phyloP scores from a whole-genome alignment of 2,888 invertebrate genomes.

The Glyphotaelius pellucidus region DNA sequence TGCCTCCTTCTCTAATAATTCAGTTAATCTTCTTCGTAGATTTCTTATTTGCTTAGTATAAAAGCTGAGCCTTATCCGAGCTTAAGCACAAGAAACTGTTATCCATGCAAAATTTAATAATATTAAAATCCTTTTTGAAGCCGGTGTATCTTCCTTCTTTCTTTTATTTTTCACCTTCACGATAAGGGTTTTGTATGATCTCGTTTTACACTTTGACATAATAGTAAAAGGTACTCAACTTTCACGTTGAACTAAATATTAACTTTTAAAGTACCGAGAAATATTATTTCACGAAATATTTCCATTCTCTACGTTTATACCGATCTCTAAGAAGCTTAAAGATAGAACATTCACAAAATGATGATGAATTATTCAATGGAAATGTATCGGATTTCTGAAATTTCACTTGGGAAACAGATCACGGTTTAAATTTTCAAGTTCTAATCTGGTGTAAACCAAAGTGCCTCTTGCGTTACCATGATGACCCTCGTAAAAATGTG shows the following conservation, averaged over 20 bases:
- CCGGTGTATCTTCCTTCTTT: neutral
- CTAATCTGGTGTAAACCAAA: neutral
- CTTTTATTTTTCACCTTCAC: neutral
- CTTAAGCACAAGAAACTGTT: neutral
- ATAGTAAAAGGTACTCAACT: neutral
- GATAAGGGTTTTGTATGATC: neutral
- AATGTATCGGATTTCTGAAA: neutral
- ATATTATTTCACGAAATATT: neutral
- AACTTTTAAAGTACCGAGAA: neutral
- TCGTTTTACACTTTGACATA: neutral
- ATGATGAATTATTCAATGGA: neutral
- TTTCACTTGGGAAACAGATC: neutral
- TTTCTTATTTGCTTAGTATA: neutral
- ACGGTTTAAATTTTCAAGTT: neutral
- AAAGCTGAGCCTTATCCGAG: neutral
- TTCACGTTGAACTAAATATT: neutral
- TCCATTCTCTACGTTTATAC: neutral
- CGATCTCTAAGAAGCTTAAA: neutral
- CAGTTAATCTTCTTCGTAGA: neutral
- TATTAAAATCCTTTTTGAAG: neutral
- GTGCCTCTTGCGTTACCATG: neutral
- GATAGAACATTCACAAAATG: neutral
- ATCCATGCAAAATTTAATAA: neutral
- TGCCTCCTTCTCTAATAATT: neutral
- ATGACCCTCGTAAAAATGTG: neutral